Evolutionary conservation across 2,797 vertebrate species (phyloP).

Genomic region (Rhinoraja longicauda): DNA sequence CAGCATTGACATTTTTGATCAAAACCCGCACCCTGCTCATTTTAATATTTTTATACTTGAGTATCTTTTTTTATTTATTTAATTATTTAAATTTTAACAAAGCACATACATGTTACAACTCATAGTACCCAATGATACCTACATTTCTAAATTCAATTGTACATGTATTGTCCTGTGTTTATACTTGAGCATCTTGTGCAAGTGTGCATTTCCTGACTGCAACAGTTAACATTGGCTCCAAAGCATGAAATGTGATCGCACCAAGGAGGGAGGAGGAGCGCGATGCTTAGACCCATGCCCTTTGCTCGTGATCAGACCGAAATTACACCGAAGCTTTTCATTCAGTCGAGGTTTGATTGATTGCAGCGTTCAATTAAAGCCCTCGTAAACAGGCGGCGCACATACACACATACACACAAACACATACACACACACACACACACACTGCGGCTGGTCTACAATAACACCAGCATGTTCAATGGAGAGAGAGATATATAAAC

Average conservation of each 20-base stretch:
- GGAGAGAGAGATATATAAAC: too few species aligned
- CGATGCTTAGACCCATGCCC: neutral
- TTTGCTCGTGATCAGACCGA: neutral
- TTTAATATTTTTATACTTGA: too few species aligned
- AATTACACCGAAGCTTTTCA: neutral
- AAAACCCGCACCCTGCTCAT: neutral
- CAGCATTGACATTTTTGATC: neutral
- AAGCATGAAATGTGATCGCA: neutral
- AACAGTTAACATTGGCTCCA: neutral
- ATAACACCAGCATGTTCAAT: neutral
- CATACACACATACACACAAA: neutral
- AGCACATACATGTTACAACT: too few species aligned
- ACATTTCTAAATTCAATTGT: too few species aligned
- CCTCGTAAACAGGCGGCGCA: neutral
- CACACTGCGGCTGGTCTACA: too few species aligned
- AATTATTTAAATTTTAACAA: too few species aligned
- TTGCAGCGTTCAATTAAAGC: neutral
- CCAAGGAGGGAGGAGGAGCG: neutral
- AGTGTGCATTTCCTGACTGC: neutral
- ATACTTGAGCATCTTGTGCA: too few species aligned
- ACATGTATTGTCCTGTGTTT: too few species aligned
- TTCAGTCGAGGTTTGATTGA: neutral
- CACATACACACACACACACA: neutral
- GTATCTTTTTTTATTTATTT: too few species aligned
- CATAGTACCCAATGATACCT: too few species aligned